A percentile compares a stretch with the other conserved stretches of the same genome.
These are phyloP conservation scores for Sinocyclocheilus maitianheensis DNA, from an alignment of 2,113 vertebrate genomes.

Conservation along the genomic window DNA sequence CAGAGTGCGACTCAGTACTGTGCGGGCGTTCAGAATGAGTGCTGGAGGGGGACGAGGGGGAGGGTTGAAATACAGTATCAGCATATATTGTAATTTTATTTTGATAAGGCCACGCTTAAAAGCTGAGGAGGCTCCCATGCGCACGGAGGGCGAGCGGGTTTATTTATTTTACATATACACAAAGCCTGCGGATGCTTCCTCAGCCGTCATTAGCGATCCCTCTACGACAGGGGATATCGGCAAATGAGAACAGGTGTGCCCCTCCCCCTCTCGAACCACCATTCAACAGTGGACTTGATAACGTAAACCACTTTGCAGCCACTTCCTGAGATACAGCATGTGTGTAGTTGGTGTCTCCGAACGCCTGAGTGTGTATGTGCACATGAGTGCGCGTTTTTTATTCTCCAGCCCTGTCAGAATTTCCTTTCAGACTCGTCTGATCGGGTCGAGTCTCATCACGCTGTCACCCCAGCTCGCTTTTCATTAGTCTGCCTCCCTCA, in stretches of 20 bases:
- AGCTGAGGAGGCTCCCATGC: conserved; percentile 65
- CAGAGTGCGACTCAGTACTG: conserved; percentile 61
- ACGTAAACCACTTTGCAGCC: conserved; percentile 67
- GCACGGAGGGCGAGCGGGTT: conserved; percentile 61
- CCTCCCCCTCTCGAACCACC: conserved; percentile 47
- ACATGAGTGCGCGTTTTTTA: conserved; percentile 52
- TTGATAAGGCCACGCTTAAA: conserved; percentile 80
- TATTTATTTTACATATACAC: conserved; percentile 71
- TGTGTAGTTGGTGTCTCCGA: conserved; percentile 44
- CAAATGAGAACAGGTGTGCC: conserved; percentile 72
- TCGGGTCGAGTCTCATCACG: conserved; percentile 88
- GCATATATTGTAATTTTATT: conserved; percentile 85
- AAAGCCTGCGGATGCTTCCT: conserved; percentile 61
- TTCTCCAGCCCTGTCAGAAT: conserved; percentile 81
- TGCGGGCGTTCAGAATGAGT: conserved; percentile 53
- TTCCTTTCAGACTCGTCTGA: conserved; percentile 89
- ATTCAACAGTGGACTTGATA: conserved; percentile 66
- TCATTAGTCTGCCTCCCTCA: conserved; percentile 89
- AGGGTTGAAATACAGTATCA: conserved; percentile 76
- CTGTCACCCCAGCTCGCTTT: conserved; percentile 92
- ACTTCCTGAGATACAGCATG: conserved; percentile 69
- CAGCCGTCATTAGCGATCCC: conserved; percentile 70
- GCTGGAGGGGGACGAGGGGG: conserved; percentile 46
- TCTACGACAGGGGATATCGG: conserved; percentile 70
- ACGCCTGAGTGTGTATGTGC: conserved; percentile 66